phyloP scores from a whole-genome alignment of 2,888 invertebrate genomes.

The Polylopha cassiicola region DNA sequence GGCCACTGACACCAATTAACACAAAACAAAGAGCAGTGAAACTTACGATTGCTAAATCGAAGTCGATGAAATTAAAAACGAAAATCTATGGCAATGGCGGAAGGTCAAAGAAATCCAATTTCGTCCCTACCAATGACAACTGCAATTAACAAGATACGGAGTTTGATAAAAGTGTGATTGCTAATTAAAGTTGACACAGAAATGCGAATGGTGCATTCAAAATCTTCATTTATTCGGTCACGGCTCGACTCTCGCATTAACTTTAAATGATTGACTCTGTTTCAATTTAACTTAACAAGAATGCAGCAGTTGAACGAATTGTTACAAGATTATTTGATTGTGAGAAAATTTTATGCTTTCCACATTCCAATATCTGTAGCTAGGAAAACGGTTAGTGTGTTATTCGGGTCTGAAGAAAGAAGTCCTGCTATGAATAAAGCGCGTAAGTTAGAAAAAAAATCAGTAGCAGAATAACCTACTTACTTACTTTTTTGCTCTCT shows the following conservation, averaged over 20 bases:
- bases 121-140: conserved; percentile 55
- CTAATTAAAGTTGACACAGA: conserved; percentile 76
- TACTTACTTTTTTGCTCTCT: conserved; percentile 30
- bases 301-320: conserved; percentile 71
- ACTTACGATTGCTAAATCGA: conserved; percentile 44
- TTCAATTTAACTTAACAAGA: conserved; percentile 75
- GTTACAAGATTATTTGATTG: conserved; percentile 73
- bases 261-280: conserved; percentile 75
- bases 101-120: conserved; percentile 66
- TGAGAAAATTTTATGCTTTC: conserved; percentile 69
- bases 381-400: conserved; percentile 52
- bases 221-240: conserved; percentile 75
- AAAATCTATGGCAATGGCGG: conserved; percentile 49
- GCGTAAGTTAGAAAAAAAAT: conserved; percentile 55
- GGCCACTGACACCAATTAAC: conserved; percentile 34
- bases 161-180: conserved; percentile 73
- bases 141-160: conserved; percentile 46
- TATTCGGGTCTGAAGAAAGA: conserved; percentile 57
- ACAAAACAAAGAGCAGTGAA: conserved; percentile 35
- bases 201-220: conserved; percentile 68
- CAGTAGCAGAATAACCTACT: conserved; percentile 29
- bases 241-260: conserved; percentile 70
- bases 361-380: conserved; percentile 53
- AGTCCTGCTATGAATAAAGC: conserved; percentile 69
- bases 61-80: conserved; percentile 51